A percentile compares a stretch with the other conserved stretches of the same genome.
Conservation (phyloP, 2,888 invertebrate species). For the Miltochrista miniata region DNA sequence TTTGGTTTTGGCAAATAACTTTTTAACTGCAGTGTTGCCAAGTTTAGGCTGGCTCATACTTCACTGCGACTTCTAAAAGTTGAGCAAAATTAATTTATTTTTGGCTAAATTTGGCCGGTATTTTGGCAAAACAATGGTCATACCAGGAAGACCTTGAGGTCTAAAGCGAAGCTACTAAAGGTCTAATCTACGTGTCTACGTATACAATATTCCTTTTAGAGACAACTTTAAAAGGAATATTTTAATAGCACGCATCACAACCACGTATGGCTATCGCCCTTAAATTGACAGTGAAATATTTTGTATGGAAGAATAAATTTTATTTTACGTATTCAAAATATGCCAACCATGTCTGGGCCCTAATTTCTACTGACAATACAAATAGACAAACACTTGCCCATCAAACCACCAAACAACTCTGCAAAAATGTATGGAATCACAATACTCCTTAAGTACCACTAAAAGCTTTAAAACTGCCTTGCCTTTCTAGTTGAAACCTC, state of each 20-base stretch:
- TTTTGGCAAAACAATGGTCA: conserved; percentile 66
- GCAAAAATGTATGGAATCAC: too few relatives aligned
- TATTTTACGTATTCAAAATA: conserved; percentile 69
- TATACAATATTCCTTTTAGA: conserved; percentile 62
- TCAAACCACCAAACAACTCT: background rate
- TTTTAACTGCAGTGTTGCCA: conserved; percentile 15
- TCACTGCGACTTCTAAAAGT: conserved; percentile 25
- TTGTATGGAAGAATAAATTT: conserved; percentile 65
- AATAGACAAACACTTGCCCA: background rate
- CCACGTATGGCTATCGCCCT: conserved; percentile 77
- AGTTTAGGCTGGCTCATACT: conserved; percentile 10
- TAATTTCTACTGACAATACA: background rate
- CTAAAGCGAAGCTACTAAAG: conserved; percentile 78
- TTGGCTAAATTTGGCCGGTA: conserved; percentile 62
- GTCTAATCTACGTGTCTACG: conserved; percentile 78
- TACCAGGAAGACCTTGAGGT: conserved; percentile 73
- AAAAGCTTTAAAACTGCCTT: too few relatives aligned
- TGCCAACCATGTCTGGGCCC: conserved; percentile 66
- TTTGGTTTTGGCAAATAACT: conserved; percentile 35
- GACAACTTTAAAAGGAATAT: conserved; percentile 54
- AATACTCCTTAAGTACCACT: background rate
- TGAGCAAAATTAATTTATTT: conserved; percentile 36
- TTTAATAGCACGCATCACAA: conserved; percentile 81
- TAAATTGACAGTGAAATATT: conserved; percentile 76
- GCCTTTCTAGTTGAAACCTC: too few relatives aligned